Evolutionary conservation across 2,797 vertebrate genomes (phyloP).

Genomic region (Labeo calbasu): DNA sequence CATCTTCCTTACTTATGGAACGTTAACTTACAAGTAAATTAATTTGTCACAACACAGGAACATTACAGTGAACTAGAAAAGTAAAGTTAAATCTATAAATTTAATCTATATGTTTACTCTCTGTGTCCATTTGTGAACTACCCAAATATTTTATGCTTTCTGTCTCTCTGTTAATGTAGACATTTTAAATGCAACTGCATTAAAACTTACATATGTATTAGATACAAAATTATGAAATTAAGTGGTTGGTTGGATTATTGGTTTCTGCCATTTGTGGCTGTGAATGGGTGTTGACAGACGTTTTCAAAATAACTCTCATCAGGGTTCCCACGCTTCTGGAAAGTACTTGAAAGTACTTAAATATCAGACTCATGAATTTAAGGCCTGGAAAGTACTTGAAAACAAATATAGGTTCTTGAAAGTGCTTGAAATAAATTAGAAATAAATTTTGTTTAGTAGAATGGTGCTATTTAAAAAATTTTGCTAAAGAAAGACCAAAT

Average conservation of each 20-base stretch:
- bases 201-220: background rate
- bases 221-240: background rate
- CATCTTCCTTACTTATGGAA: background rate
- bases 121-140: background rate
- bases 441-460: too few relatives aligned
- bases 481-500: too few relatives aligned
- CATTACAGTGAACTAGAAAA: background rate
- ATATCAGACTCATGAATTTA: too few relatives aligned
- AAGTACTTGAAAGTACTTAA: too few relatives aligned
- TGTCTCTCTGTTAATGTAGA: background rate
- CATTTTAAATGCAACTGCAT: background rate
- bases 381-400: too few relatives aligned
- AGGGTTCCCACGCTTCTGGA: too few relatives aligned
- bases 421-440: too few relatives aligned
- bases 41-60: background rate
- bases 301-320: conserved; percentile 41
- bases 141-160: background rate
- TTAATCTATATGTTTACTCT: background rate
- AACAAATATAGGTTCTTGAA: too few relatives aligned
- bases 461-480: too few relatives aligned
- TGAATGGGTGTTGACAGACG: conserved; percentile 58
- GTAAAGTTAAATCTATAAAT: background rate
- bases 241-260: too few relatives aligned
- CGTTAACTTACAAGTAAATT: background rate
- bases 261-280: conserved; percentile 7